Evolutionary conservation across 1,140 invertebrate genomes (phyloP).

Genomic region (Orussus abietinus): DNA sequence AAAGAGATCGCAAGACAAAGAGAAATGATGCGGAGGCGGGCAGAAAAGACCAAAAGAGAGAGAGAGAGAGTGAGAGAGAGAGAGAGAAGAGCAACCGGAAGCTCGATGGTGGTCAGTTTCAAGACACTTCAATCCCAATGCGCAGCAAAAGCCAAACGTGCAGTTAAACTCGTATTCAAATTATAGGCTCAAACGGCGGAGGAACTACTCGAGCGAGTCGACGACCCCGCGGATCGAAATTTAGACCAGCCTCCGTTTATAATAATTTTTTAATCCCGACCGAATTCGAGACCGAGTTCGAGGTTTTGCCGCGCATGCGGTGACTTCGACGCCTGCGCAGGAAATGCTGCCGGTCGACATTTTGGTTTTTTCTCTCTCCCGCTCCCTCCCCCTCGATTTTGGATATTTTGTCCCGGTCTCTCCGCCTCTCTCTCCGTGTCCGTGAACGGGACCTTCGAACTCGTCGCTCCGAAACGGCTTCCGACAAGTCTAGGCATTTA

Average conservation of each 20-base stretch:
- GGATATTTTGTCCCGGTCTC: no score
- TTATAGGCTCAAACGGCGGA: background rate
- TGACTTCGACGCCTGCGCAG: no score
- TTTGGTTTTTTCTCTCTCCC: no score
- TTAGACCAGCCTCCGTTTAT: conserved; percentile 6
- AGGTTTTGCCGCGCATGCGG: no score
- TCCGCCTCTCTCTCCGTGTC: no score
- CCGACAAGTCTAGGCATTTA: no score
- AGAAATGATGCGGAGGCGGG: conserved; percentile 2
- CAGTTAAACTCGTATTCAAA: no score
- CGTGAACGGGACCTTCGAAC: no score
- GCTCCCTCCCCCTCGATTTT: no score
- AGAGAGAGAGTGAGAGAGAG: conserved; percentile 12
- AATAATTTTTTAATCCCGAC: background rate
- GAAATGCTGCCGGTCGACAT: no score
- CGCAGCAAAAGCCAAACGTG: conserved; percentile 43
- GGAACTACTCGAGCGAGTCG: background rate
- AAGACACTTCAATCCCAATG: conserved; percentile 31
- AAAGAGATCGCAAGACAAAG: background rate
- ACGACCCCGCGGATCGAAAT: background rate
- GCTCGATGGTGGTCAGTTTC: conserved; percentile 24
- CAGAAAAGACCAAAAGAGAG: conserved; percentile 8
- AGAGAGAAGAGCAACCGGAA: conserved; percentile 11
- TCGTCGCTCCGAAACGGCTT: no score
- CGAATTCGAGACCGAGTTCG: no score